Percentiles rank a stretch among this genome's conserved stretches.
Conservation (phyloP, 2,888 invertebrate species). For the Pemphredon lugubris region DNA sequence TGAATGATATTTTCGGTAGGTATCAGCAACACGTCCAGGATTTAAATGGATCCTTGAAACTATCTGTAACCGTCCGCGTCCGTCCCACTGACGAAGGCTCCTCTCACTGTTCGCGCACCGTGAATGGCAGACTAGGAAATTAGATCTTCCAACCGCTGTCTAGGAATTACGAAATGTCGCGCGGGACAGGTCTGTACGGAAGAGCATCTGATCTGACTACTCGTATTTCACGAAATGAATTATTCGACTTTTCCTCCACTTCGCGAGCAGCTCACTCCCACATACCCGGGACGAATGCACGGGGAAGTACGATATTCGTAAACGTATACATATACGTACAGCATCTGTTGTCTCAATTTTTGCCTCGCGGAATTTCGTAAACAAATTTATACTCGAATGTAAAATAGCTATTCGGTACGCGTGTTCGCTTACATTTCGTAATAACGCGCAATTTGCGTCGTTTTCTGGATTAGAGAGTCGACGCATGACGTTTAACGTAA, state of each 20-base stretch:
- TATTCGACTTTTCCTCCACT: constrained; percentile 46
- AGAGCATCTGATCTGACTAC: constrained; percentile 27
- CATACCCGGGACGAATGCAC: too few relatives aligned
- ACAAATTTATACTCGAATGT: too few relatives aligned
- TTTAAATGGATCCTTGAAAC: constrained; percentile 64
- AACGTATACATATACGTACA: too few relatives aligned
- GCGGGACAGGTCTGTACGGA: constrained; percentile 46
- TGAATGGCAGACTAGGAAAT: constrained; percentile 73
- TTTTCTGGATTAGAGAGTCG: too few relatives aligned
- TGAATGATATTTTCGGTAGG: constrained; percentile 54
- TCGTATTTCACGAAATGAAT: constrained; percentile 49
- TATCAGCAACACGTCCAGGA: constrained; percentile 53
- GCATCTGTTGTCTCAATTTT: too few relatives aligned
- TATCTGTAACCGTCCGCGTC: constrained; percentile 67
- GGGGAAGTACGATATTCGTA: neutral
- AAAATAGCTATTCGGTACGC: too few relatives aligned
- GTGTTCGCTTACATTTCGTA: too few relatives aligned
- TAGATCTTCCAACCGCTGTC: constrained; percentile 71
- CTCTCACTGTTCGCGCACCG: constrained; percentile 38
- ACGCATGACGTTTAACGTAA: too few relatives aligned
- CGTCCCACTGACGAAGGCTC: constrained; percentile 56
- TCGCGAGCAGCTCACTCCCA: neutral
- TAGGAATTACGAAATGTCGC: constrained; percentile 70
- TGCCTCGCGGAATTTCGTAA: too few relatives aligned
- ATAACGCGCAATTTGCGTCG: too few relatives aligned